Base-by-base conservation (phyloP, 2,888 invertebrate species). In the Physocephala rufipes region DNA sequence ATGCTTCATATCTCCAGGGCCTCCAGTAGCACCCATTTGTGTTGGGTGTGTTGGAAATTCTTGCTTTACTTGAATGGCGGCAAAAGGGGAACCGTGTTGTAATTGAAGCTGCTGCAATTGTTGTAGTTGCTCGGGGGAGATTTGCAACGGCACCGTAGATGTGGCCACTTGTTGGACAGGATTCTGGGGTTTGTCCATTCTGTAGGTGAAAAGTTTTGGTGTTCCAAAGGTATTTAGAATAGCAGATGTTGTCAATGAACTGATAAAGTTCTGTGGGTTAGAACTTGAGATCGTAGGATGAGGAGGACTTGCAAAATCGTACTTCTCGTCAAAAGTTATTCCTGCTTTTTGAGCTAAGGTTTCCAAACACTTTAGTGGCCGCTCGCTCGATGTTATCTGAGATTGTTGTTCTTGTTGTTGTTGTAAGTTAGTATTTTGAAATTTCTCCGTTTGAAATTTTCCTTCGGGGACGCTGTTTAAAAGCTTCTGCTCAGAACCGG, bases 301-400 rank as follows among this genome's bases (percentile, higher is more conserved):
- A 47, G 81, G 80, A 58, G 82, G 79, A 90, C 84, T 71, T 88
- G 91, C 91, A 73, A 90, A 90, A 84, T 92, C 91, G 87, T 91
- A 92, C 84, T 91, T 91, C 82, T 92, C 92, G 82, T 91, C 92
- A 80, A 91, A 90, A 21, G 91, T 91, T 16, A 92, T 91, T 1
- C 92, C 92, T 66, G 92, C 92, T 78, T 92, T 92, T 80, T 92
- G 91, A 16, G 92, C 92, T 73, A 92, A 87, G 0, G 91, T 92
- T 82, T 92, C 92, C 74, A 92, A 84, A 79, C 91, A 91, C 89
- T 92, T 91, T 67, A 92, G 82, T 1, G 89, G 89, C 55, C 89
- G 80, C 77, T 87, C 87, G 76, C 76, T 76, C 73, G 59, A 67
- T 70, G 75, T 78, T 2, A 76, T 85, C 78, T 75, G 81, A 28